Evolutionary conservation across 2,113 vertebrate species (phyloP), one percentile per base, ranked within the genome.

Genomic region (Petrocephalus zakoni): DNA sequence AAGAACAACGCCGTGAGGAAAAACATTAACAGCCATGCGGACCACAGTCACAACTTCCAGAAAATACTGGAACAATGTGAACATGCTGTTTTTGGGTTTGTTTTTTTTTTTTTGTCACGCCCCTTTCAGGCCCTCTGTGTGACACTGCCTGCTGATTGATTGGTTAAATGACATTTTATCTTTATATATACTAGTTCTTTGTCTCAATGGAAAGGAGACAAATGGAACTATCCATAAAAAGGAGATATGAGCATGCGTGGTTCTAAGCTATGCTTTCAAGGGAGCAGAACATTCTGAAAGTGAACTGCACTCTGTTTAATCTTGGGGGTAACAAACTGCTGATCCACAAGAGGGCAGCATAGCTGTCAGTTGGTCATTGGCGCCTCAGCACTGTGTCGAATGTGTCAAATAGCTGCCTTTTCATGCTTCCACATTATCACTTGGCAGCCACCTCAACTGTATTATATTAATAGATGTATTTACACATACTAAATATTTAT

Each of bases 401-500:
- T 81, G 19, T 47, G 46, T 47, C 42, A 15, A 47, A 42, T 49
- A 47, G 81, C 42, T 83, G 81, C 81, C 81, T 83, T 83, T 83
- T 47, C 81, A 83, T 47, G 81, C 81, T 83, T 78, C 72, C 72
- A 78, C 72, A 78, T 78, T 78, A 10, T 47, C 21, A n/a, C 42
- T 83, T 83, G 81, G 46, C 22, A 46, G 46, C 46, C 81, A 83
- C 81, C 81, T 83, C 81, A 83, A 22, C 81, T 83, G 81, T 83
- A 83, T 49, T 47, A 83, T 83, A 83, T 49, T 83, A 49, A 49
- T 49, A 83, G 21, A 83, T 83, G 9, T 49, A 83, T n/a, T 46
- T 46, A 83, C 37, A 46, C 21, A 47, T 83, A 49, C 46, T 83
- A 83, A 83, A 37, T 83, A 83, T 83, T 83, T 37, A 46, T 83